phyloP scores from a whole-genome alignment of 2,113 vertebrate genomes.

The Caretta caretta region DNA sequence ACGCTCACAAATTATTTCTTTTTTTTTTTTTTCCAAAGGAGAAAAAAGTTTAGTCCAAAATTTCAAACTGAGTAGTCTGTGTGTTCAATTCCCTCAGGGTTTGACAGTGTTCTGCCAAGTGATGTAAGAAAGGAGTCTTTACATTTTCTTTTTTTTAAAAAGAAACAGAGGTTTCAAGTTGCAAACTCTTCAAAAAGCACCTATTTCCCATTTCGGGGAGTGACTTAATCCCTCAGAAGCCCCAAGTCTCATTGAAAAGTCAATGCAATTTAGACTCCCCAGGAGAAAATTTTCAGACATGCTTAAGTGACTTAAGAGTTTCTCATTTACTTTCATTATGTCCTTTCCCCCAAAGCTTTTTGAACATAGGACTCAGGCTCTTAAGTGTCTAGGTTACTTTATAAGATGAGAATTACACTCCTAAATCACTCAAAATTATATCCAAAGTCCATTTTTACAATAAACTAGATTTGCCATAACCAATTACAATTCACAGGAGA shows the following conservation, averaged over 20 bases:
- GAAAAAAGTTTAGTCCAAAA: not conserved
- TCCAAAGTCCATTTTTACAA: not conserved
- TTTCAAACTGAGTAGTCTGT: not conserved
- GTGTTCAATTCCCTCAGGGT: not conserved
- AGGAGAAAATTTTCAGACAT: not conserved
- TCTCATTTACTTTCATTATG: no score
- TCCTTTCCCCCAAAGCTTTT: no score
- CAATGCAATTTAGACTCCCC: not conserved
- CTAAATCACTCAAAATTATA: not conserved
- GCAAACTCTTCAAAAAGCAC: not conserved
- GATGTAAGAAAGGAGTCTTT: not conserved
- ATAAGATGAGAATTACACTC: not conserved
- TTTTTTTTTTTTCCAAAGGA: not conserved
- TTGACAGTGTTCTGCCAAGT: not conserved
- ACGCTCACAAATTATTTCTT: not conserved
- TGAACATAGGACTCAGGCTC: not conserved
- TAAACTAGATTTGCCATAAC: not conserved
- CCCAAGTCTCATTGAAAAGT: not conserved
- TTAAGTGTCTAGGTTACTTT: not conserved
- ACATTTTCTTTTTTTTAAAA: not conserved
- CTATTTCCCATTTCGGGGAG: not conserved
- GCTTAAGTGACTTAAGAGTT: not conserved
- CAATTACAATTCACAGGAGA: not conserved
- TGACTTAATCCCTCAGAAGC: not conserved
- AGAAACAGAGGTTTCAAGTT: not conserved